Conservation (phyloP, 2,888 invertebrate species). For the Andrena praecox region DNA sequence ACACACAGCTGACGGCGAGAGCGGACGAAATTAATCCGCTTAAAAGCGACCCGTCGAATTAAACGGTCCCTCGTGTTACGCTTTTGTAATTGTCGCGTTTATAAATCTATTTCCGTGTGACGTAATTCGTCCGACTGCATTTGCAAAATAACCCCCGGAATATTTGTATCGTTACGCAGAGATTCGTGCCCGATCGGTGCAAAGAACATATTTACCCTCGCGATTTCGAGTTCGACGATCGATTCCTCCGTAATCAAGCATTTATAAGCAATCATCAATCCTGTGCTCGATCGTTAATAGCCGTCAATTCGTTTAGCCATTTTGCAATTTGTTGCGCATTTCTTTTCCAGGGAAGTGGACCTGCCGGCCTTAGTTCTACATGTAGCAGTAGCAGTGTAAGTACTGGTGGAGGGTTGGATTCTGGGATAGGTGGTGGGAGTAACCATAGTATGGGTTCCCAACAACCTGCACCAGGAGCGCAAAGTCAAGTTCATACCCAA, state of each 20-base stretch:
- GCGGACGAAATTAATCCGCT: constrained; percentile 44
- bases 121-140: constrained; percentile 12
- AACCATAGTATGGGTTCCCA: constrained; percentile 81
- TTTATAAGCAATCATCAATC: neutral
- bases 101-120: constrained; percentile 35
- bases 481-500: constrained; percentile 80
- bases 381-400: constrained; percentile 79
- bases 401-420: constrained; percentile 74
- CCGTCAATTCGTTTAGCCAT: neutral
- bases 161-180: neutral
- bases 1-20: constrained; percentile 3
- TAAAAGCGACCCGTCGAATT: constrained; percentile 36
- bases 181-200: neutral
- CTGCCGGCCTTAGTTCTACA: constrained; percentile 77
- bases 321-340: constrained; percentile 30
- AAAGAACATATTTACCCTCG: neutral
- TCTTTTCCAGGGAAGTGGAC: constrained; percentile 64
- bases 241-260: neutral
- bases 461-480: constrained; percentile 79
- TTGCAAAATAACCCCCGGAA: neutral
- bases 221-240: neutral
- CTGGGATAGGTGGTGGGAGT: constrained; percentile 76
- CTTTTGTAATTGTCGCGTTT: constrained; percentile 42
- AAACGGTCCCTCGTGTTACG: constrained; percentile 24
- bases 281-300: neutral